Percentiles rank a stretch among this genome's conserved stretches.
Conservation (phyloP, 2,797 vertebrate genomes). For the Morelia viridis region DNA sequence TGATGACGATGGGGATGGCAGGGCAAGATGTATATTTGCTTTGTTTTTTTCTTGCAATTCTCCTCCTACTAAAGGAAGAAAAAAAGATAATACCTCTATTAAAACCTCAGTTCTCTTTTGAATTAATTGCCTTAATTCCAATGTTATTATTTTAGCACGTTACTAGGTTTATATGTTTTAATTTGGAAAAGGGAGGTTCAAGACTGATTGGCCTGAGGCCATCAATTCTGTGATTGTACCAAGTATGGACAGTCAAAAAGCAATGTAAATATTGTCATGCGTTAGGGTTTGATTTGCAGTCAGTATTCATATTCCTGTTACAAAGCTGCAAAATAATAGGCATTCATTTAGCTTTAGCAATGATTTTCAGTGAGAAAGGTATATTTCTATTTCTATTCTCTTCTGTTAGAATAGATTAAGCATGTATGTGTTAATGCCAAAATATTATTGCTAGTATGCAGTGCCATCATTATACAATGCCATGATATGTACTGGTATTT, state of each 20-base stretch:
- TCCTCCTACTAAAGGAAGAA: neutral
- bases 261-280: neutral
- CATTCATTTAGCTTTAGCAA: neutral
- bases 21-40: neutral
- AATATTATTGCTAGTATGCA: neutral
- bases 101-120: neutral
- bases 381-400: neutral
- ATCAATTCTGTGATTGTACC: neutral
- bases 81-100: neutral
- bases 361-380: neutral
- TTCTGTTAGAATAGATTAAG: neutral
- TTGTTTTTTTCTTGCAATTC: slow-evolving; percentile 10
- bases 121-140: neutral
- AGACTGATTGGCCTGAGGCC: neutral
- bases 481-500: neutral
- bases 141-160: neutral
- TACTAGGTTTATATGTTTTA: neutral
- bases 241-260: neutral
- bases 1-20: neutral
- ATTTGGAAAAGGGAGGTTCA: neutral
- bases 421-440: neutral
- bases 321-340: neutral
- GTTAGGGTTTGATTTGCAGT: neutral
- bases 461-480: neutral
- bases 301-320: neutral